Evolutionary conservation across 2,888 invertebrate species (phyloP), one percentile per base, ranked within the genome.

Genomic region (Amiota communis): DNA sequence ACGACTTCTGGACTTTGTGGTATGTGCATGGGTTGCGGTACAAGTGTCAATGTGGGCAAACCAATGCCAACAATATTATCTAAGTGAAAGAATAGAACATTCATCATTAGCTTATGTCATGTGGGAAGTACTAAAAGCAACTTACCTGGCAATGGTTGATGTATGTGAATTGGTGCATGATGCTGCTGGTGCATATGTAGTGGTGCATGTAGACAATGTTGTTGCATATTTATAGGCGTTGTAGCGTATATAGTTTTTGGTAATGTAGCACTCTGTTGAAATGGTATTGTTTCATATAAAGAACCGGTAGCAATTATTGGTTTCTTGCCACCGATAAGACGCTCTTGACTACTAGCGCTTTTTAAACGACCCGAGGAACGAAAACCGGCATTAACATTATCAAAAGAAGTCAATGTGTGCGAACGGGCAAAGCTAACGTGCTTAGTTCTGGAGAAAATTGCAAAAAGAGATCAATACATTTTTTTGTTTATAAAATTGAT

Each of bases 371-470:
- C 91, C 90, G 90, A 85, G 81, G 90, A 87, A 78, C 90, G 80
- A 68, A 89, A 83, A 0, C 89, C 89, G 84, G 91, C 75, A 70
- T 91, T 91, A 59, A 91, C 90, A 86, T 95, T 94, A 82, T 96
- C 96, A 85, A 96, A 96, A 8, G 96, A 96, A 47, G 96, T 95
- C 79, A 96, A 89, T 0, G 96, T 96, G 87, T 96, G 95, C 6
- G 96, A 96, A 73, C 96, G 92, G 65, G 96, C 96, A 87, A 97
- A 97, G 83, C 96, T 96, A 51, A 97, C 97, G 88, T 97, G 97
- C 88, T 97, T 97, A 77, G 95, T 93, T 88, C 95, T 95, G 91
- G 17, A 15, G 23, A 6, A 47, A 36, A 17, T 49, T 23, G 23
- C 11, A 36, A 59, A 17, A 15, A 59, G 1, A 53, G 1, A 53